These are phyloP conservation scores for Cephalopterus ornatus DNA, from an alignment of 2,113 vertebrate genomes.

Conservation along the genomic window DNA sequence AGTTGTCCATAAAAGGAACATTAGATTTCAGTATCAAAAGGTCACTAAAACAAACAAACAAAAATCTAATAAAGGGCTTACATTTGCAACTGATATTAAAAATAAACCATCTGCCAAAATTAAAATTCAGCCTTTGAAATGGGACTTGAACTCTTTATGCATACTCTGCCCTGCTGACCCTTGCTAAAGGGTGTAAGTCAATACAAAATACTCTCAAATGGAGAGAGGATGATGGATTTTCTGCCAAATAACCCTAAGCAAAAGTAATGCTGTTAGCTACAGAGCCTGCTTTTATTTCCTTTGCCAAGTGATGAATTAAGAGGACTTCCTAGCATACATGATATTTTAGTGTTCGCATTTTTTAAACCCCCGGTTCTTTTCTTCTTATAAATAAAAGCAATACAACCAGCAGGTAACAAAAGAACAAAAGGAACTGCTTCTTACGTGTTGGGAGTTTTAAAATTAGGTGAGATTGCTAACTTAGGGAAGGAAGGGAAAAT, in stretches of 20 bases:
- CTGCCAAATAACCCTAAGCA: constrained; percentile 51
- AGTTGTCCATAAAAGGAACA: neutral
- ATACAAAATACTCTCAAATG: constrained; percentile 19
- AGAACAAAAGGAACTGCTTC: neutral
- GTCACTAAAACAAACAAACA: neutral
- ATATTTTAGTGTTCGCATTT: neutral
- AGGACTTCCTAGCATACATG: neutral
- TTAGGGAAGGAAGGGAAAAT: neutral
- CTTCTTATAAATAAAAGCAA: neutral
- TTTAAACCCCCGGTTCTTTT: neutral
- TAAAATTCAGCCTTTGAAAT: constrained; percentile 49
- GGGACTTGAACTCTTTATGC: constrained; percentile 17
- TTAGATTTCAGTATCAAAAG: neutral
- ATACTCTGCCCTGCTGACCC: constrained; percentile 19
- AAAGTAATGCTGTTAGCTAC: neutral
- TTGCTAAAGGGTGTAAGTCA: constrained; percentile 28
- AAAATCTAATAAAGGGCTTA: constrained; percentile 9
- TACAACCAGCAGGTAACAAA: neutral
- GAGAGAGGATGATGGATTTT: constrained; percentile 50
- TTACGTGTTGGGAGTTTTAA: neutral
- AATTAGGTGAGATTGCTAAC: neutral
- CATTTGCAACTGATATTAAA: constrained; percentile 29
- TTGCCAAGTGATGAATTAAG: constrained; percentile 32
- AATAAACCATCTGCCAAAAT: constrained; percentile 24
- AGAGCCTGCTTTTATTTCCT: constrained; percentile 20